Evolutionary conservation across 2,797 vertebrate genomes (phyloP), one percentile per base, ranked within the genome.

Genomic region (Chiloscyllium punctatum): DNA sequence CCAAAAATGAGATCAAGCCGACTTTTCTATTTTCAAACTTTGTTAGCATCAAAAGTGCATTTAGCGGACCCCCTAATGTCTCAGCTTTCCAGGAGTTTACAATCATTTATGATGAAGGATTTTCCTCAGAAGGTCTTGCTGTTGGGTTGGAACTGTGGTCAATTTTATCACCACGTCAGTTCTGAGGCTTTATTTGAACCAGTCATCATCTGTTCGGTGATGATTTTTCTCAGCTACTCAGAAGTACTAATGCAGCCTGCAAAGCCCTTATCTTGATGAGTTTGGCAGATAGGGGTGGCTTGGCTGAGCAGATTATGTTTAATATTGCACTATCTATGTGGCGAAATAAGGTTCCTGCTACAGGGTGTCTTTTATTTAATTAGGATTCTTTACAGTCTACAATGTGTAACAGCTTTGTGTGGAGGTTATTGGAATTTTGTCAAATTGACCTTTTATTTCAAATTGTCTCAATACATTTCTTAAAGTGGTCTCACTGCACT

Each of bases 211-310:
- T 95, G 71, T 77, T 57, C 53, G 71, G 51, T 42, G 25, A 53
- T n/a, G 42, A 77, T 53, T 95, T 77, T 95, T 77, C n/a, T 74
- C 71, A 74, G 71, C 71, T 95, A 53, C 48, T 95, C 94, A 53
- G 94, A 74, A 95, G 71, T n/a, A 77, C 94, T 77, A 57, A 95
- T 77, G 94, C 51, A 77, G 71, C 71, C 69, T 57, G 69, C 94
- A 57, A 95, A 95, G 48, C 94, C 33, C 69, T 95, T 95, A 95
- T 95, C 94, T 72, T 8, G 94, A 95, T 95, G 57, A 77, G 69
- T 27, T 77, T 95, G 42, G 48, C 94, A 95, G 94, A 95, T 95
- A 74, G 94, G 42, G 69, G 71, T 95, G 71, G 71, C 53, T 95
- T 95, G 69, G 71, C 71, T 74, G 71, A 95, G 94, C 94, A 77